phyloP scores from a whole-genome alignment of 2,888 invertebrate genomes.

The Opisthograptis luteolata region DNA sequence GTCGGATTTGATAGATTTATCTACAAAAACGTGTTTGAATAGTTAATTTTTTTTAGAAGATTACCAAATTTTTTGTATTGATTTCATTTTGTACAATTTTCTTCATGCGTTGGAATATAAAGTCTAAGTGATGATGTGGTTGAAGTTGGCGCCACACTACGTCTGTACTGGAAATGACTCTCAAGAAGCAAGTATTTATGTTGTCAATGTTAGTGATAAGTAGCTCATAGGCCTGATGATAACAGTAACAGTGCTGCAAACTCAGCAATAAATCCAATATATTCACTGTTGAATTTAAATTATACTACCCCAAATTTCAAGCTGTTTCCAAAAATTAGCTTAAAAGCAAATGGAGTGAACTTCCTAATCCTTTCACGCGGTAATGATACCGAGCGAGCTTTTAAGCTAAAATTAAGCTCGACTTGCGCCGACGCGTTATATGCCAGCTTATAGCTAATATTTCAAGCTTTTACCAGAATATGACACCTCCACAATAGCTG shows the following conservation, averaged over 20 bases:
- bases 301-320: conserved; percentile 41
- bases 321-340: conserved; percentile 71
- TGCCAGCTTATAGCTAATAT: conserved; percentile 53
- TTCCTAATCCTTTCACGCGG: conserved; percentile 69
- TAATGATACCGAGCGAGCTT: conserved; percentile 75
- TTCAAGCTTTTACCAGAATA: conserved; percentile 55
- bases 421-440: conserved; percentile 62
- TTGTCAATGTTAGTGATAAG: no score
- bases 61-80: no score
- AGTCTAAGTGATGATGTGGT: no score
- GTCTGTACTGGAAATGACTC: no score
- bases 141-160: no score
- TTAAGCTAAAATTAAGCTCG: conserved; percentile 80
- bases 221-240: no score
- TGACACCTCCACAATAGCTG: conserved; percentile 40
- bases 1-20: conserved; percentile 39
- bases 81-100: background rate
- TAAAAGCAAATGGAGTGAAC: conserved; percentile 63
- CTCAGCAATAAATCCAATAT: no score
- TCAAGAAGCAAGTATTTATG: no score
- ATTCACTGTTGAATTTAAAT: no score
- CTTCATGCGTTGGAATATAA: no score
- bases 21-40: conserved; percentile 30
- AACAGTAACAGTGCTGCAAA: no score
- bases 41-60: no score